Percentiles rank a stretch among this genome's conserved stretches.
These are phyloP conservation scores for Parelbella ahira DNA, from an alignment of 2,888 invertebrate species.

Conservation along the genomic window DNA sequence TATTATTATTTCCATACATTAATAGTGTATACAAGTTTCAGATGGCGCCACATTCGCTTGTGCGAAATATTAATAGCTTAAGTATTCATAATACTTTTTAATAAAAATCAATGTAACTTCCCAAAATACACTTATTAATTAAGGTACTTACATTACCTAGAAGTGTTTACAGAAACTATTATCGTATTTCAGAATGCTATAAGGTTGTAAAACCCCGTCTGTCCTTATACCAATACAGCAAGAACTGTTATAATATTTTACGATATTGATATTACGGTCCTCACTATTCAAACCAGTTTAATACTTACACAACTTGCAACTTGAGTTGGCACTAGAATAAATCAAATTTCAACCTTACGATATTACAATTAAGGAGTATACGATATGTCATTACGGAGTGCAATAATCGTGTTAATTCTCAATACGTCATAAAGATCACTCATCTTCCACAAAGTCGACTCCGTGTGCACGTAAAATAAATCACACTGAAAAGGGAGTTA, in stretches of 20 bases:
- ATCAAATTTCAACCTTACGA: neutral
- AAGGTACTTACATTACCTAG: too few species aligned
- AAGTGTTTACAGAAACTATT: too few species aligned
- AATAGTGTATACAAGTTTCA: too few species aligned
- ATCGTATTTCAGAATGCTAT: too few species aligned
- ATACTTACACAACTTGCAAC: constrained; percentile 36
- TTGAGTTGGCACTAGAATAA: neutral
- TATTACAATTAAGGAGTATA: neutral
- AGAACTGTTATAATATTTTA: constrained; percentile 19
- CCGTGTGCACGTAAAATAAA: constrained; percentile 4
- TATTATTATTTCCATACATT: too few species aligned
- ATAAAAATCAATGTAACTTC: too few species aligned
- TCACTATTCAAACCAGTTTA: constrained; percentile 36
- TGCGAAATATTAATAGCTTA: too few species aligned
- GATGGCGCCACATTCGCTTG: too few species aligned
- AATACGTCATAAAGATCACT: neutral
- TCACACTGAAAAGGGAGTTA: constrained; percentile 2
- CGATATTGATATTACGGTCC: constrained; percentile 19
- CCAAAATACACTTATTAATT: too few species aligned
- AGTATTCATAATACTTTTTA: too few species aligned
- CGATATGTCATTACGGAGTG: neutral
- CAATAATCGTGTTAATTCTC: constrained; percentile 6
- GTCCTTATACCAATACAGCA: constrained; percentile 2
- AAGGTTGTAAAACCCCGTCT: too few species aligned
- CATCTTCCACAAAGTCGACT: constrained; percentile 10